Evolutionary conservation across 2,888 invertebrate species (phyloP), one percentile per base, ranked within the genome.

Genomic region (Fissipunctia ypsillon): DNA sequence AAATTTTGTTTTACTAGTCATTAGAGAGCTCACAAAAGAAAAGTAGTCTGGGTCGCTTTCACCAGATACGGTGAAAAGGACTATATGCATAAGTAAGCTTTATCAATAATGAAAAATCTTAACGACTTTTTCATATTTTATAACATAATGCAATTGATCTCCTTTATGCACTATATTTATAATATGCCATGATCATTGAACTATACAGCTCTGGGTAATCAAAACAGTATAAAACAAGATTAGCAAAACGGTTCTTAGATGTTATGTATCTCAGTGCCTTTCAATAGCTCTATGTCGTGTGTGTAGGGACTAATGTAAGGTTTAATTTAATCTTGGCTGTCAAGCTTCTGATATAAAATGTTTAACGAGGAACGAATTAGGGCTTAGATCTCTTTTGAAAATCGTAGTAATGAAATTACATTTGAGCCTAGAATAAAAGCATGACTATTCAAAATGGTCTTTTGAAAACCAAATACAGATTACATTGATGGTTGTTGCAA

Each of bases 171-270:
- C n/a, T n/a, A n/a, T n/a, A n/a, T n/a, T n/a, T n/a, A n/a, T n/a
- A n/a, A n/a, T n/a, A n/a, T n/a, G n/a, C n/a, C n/a, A n/a, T n/a
- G n/a, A n/a, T n/a, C n/a, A n/a, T n/a, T n/a, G n/a, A n/a, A n/a
- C n/a, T n/a, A n/a, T n/a, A n/a, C n/a, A n/a, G n/a, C 28, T 38
- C 61, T 48, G 28, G 10, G 43, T 61, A 56, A 43, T 63, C 50
- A 79, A 52, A 79, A 59, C 28, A 57, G 16, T 63, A 75, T 85
- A 63, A 41, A 59, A 79, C 63, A 79, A 76, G 69, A 70, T 78
- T 76, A 69, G 69, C 43, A 78, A 71, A 78, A 45, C 65, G 59
- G 41, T 67, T 57, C 50, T 63, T 61, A 61, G 61, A 63, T 76
- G 52, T 76, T n/a, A 78, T 76, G 43, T 57, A n/a, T 28, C 35